Percentiles rank a stretch among this genome's conserved stretches.
These are phyloP conservation scores for Lasiommata megera DNA, from an alignment of 2,888 invertebrate genomes.

Conservation along the genomic window DNA sequence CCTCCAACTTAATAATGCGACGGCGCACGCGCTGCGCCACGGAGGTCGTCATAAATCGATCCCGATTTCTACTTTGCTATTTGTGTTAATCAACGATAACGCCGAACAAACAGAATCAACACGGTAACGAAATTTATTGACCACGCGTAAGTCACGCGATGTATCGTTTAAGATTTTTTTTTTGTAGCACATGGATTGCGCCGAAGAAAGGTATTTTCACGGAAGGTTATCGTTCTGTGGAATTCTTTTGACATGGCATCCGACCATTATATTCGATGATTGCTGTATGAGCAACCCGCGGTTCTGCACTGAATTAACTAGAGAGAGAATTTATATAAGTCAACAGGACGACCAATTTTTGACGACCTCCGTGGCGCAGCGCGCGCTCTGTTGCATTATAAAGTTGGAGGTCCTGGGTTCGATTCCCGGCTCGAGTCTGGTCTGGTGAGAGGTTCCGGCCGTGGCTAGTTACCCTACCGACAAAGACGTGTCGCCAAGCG, in stretches of 20 bases:
- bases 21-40: no score
- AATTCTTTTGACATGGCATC: slow-evolving; percentile 76
- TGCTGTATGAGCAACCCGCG: slow-evolving; percentile 50
- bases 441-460: no score
- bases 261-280: slow-evolving; percentile 70
- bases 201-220: slow-evolving; percentile 48
- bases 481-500: no score
- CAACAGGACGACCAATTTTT: no score
- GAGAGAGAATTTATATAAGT: not conserved
- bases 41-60: not conserved
- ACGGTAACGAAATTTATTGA: slow-evolving; percentile 50
- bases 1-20: no score
- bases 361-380: no score
- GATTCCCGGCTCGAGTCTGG: no score
- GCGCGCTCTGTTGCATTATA: no score
- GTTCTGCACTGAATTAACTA: not conserved
- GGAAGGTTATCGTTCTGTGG: slow-evolving; percentile 56
- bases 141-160: slow-evolving; percentile 68
- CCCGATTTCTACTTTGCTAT: not conserved
- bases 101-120: slow-evolving; percentile 14
- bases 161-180: slow-evolving; percentile 70
- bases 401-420: no score
- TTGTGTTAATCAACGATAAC: not conserved
- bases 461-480: no score
- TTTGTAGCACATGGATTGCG: slow-evolving; percentile 51